phyloP scores from a whole-genome alignment of 1,140 invertebrate species.

The Holotrichia oblita region DNA sequence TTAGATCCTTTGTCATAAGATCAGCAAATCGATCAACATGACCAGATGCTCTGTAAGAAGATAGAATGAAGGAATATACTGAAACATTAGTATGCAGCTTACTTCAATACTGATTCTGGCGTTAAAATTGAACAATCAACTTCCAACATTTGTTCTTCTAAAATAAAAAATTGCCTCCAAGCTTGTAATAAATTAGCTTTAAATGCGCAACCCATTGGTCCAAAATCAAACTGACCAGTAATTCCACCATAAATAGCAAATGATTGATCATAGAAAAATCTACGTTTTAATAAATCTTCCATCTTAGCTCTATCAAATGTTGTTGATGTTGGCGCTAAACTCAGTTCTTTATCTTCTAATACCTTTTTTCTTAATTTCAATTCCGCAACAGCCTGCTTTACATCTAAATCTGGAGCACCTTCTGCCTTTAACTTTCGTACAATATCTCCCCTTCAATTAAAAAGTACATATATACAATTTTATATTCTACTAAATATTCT shows the following conservation, averaged over 20 bases:
- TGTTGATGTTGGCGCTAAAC: slow-evolving; percentile 76
- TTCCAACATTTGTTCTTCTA: slow-evolving; percentile 99
- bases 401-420: slow-evolving; percentile 88
- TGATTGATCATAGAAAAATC: slow-evolving; percentile 98
- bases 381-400: slow-evolving; percentile 94
- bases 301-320: slow-evolving; percentile 92
- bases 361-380: slow-evolving; percentile 90
- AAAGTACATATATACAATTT: slow-evolving; percentile 48
- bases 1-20: slow-evolving; percentile 98
- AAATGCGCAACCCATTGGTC: slow-evolving; percentile 98
- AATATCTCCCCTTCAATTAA: slow-evolving; percentile 78
- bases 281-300: slow-evolving; percentile 96
- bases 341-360: slow-evolving; percentile 93
- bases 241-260: slow-evolving; percentile 99
- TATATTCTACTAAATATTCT: slow-evolving; percentile 32
- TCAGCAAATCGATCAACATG: slow-evolving; percentile 99
- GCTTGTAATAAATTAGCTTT: slow-evolving; percentile 93
- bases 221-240: slow-evolving; percentile 95
- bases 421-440: slow-evolving; percentile 87
- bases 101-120: slow-evolving; percentile 94
- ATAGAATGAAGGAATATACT: background rate
- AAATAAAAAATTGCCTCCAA: slow-evolving; percentile 97
- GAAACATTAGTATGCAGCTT: slow-evolving; percentile 47
- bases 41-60: slow-evolving; percentile 83
- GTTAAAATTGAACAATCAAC: slow-evolving; percentile 98